Conservation (phyloP, 2,113 vertebrate species). For the Bubo scandiacus region DNA sequence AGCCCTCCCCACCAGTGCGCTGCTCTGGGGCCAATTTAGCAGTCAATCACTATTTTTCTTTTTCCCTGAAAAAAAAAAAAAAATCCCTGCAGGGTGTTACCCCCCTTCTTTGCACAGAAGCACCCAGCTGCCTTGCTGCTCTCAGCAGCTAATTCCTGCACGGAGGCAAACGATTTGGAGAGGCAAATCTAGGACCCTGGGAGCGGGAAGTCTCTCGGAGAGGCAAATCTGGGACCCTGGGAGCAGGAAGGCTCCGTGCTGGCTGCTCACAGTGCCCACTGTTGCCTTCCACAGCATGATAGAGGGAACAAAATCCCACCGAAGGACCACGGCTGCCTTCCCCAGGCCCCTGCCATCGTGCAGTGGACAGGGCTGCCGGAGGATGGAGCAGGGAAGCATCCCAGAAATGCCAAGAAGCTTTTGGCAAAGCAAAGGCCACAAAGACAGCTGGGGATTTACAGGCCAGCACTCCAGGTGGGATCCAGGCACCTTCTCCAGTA, state of each 20-base stretch:
- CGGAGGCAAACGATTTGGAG: fast-evolving
- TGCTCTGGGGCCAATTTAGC: fast-evolving
- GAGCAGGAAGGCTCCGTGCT: background rate
- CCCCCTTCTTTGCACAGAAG: background rate
- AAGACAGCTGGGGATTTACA: background rate
- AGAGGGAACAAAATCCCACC: background rate
- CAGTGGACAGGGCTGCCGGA: background rate
- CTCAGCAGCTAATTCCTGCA: background rate
- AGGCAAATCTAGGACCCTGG: background rate
- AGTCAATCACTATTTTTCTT: background rate
- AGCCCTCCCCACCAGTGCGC: background rate
- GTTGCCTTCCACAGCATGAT: background rate
- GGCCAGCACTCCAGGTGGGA: background rate
- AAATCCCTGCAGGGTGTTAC: background rate
- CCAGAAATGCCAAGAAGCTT: background rate
- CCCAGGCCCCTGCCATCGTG: background rate
- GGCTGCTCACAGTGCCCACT: background rate
- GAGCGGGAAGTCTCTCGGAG: background rate
- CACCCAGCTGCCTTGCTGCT: background rate
- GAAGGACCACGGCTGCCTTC: background rate
- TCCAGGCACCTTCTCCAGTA: fast-evolving
- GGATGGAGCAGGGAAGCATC: background rate
- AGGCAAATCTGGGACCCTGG: background rate
- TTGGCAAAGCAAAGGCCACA: background rate
- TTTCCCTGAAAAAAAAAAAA: too few species aligned